Evolutionary conservation across 2,113 vertebrate genomes (phyloP), one percentile per base, ranked within the genome.

Genomic region (Psophia crepitans): DNA sequence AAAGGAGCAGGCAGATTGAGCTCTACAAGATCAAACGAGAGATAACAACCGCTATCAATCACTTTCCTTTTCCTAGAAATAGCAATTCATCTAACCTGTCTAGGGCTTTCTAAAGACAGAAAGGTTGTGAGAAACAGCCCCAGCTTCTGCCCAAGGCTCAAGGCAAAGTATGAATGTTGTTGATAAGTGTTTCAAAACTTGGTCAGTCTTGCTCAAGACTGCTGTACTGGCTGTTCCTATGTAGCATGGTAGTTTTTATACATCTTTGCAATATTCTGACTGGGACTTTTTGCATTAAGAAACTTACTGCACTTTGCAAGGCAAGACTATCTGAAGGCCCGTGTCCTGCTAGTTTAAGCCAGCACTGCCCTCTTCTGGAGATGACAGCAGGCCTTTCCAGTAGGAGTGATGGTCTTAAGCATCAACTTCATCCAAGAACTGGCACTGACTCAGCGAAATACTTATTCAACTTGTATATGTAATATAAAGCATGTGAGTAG

Each of bases 281-380:
- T 19, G 13, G 4, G 32, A 16, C 0, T 20, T 81, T 91, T 71
- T 75, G 8, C 32, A 76, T 57, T 32, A 53, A 76, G 53, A 69
- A 61, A 32, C 41, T 4, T n/a, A 22, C 20, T 83, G 41, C 57
- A 61, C 54, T 84, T 44, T 79, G 48, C 28, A 58, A 84, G 43
- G 7, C 5, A 37, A 48, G 58, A n/a, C 19, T 87, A 65, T 46
- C 27, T n/a, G 32, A 69, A 15, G 39, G n/a, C 39, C 10, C 1
- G 3, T 35, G 74, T 68, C 48, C 66, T 73, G 54, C 49, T 92
- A 96, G 91, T 92, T 84, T 96, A 91, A 97, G 92, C 56, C 89
- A 93, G 92, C 95, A 97, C 91, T 97, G 96, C 96, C 97, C 95
- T 96, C 94, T 96, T 89, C 96, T 97, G 96, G 97, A 66, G 58